These are phyloP conservation scores for Drosophila neutralis DNA, from an alignment of 2,888 invertebrate species.

Conservation along the genomic window DNA sequence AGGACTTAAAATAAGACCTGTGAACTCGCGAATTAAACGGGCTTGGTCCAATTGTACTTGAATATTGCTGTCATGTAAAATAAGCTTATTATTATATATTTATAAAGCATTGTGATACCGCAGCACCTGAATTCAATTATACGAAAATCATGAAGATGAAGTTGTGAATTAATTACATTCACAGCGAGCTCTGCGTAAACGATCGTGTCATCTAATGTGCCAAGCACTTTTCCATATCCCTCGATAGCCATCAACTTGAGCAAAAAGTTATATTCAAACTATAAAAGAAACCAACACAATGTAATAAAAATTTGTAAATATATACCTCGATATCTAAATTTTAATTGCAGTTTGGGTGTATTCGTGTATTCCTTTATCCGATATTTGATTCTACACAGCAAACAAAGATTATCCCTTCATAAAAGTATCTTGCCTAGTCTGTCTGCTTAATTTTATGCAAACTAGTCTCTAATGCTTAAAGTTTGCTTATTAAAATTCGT, in stretches of 20 bases:
- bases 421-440: neutral
- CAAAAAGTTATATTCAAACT: slow-evolving; percentile 83
- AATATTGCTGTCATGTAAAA: slow-evolving; percentile 76
- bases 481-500: neutral
- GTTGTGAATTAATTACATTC: slow-evolving; percentile 72
- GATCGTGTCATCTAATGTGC: slow-evolving; percentile 80
- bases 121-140: slow-evolving; percentile 82
- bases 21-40: slow-evolving; percentile 79
- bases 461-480: neutral
- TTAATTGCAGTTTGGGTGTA: neutral
- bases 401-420: neutral
- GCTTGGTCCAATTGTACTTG: slow-evolving; percentile 82
- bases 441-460: neutral
- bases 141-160: slow-evolving; percentile 82
- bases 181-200: slow-evolving; percentile 83
- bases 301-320: neutral
- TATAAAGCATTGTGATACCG: slow-evolving; percentile 1
- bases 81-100: neutral
- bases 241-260: slow-evolving; percentile 82
- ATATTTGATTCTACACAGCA: neutral
- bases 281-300: slow-evolving; percentile 23
- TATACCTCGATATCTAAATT: no score
- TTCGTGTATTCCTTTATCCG: neutral
- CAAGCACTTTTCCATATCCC: slow-evolving; percentile 82
- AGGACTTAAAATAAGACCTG: slow-evolving; percentile 83